Base-by-base conservation (phyloP, 2,113 vertebrate genomes). In the Clarias macrocephalus region DNA sequence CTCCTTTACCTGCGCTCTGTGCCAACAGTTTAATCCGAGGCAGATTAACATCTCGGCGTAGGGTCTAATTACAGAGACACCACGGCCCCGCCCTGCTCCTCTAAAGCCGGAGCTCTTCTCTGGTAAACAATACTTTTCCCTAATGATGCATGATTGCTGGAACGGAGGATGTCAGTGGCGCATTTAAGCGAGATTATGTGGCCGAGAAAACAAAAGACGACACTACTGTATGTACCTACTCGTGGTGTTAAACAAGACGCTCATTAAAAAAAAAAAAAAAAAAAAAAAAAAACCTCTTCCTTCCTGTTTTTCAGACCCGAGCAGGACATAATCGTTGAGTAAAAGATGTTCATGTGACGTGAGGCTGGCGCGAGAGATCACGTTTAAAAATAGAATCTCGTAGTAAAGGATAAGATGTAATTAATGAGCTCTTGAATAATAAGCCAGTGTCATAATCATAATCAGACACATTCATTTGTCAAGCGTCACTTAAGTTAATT, bases 381-480 rank as follows among this genome's bases (percentile, higher is more conserved):
- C 33, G 72, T 85, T 88, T 12, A 80, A 79, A 90, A 59, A 59
- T 30, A 62, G 48, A 56, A 86, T 11, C 42, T 6, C 11, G 33
- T 18, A 65, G 33, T 42, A 33, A 62, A 15, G 65, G 57, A 76
- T 19, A 13, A 12, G 68, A 87, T 73, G 5, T 30, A 88, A 82
- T 88, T 79, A 57, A 82, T 52, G 52, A 62, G 82, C 28, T 86
- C 48, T 68, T 77, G 30, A 76, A 83, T 60, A 63, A 62, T 60
- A 63, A 62, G 73, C 28, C 54, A 37, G 68, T 63, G 57, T 79
- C 79, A 57, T 84, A 84, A 76, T 87, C 62, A 73, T 84, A 84
- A 76, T 87, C 62, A 73, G 19, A 48, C 28, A 62, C 65, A n/a
- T 85, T 90, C 82, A 87, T 88, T 68, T 60, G 80, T 89, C 80